These are phyloP conservation scores for Buathra laborator DNA, from an alignment of 2,888 invertebrate genomes.

Conservation along the genomic window DNA sequence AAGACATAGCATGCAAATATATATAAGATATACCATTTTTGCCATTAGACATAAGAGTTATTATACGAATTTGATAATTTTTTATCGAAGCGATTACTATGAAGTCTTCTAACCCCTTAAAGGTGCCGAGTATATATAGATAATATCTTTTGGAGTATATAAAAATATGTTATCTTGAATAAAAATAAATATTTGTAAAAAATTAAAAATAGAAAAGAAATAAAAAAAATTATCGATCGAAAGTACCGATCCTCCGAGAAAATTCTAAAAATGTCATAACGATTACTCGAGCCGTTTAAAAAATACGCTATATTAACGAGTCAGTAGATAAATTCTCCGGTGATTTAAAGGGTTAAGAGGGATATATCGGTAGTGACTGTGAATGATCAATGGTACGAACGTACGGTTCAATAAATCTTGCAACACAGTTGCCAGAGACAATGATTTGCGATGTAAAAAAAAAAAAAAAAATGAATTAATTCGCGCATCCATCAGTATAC, in stretches of 20 bases:
- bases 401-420: not conserved
- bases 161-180: no score
- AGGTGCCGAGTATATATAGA: no score
- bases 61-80: no score
- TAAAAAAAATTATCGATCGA: not conserved
- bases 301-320: not conserved
- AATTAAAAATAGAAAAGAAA: not conserved
- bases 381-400: not conserved
- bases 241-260: no score
- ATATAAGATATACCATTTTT: no score
- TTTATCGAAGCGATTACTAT: no score
- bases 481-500: not conserved
- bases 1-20: no score
- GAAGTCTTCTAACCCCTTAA: no score
- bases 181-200: no score
- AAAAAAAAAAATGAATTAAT: slow-evolving; percentile 9
- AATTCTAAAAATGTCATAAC: not conserved
- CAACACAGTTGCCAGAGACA: slow-evolving; percentile 3
- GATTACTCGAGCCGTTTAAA: slow-evolving; percentile 2
- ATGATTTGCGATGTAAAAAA: not conserved
- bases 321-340: not conserved
- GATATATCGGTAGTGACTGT: not conserved
- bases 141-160: no score
- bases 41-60: no score
- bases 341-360: not conserved